Conservation (phyloP, 2,113 vertebrate genomes). For the Heteronetta atricapilla region DNA sequence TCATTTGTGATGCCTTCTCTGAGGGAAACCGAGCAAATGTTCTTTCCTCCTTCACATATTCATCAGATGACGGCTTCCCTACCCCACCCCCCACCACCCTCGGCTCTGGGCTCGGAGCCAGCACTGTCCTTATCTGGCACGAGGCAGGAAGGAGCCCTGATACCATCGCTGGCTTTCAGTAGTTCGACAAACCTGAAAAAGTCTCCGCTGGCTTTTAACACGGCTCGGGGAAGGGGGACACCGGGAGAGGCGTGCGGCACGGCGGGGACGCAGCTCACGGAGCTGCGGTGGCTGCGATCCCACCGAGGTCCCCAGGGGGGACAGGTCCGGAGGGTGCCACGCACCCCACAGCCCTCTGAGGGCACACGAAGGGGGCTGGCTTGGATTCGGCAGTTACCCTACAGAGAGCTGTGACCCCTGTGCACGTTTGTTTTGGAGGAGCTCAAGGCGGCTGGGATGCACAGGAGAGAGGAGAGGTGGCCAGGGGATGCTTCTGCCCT, state of each 20-base stretch:
- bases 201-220: neutral
- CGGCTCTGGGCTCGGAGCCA: slow-evolving; percentile 48
- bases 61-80: slow-evolving; percentile 38
- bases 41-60: slow-evolving; percentile 56
- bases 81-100: slow-evolving; percentile 3
- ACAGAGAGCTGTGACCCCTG: no score
- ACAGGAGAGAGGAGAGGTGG: no score
- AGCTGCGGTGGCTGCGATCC: neutral
- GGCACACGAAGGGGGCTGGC: accelerated
- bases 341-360: neutral
- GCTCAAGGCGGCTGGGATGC: neutral
- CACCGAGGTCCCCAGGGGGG: neutral
- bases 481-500: neutral
- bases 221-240: neutral
- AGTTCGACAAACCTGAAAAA: slow-evolving; percentile 5
- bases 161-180: slow-evolving; percentile 42
- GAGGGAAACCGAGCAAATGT: slow-evolving; percentile 56
- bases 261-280: neutral
- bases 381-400: no score
- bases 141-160: slow-evolving; percentile 12
- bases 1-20: slow-evolving; percentile 44
- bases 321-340: accelerated
- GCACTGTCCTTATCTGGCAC: slow-evolving; percentile 39
- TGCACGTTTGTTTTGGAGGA: no score
- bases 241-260: accelerated